Evolutionary conservation across 2,888 invertebrate species (phyloP), one percentile per base, ranked within the genome.

Genomic region (Priocnemis perturbator): DNA sequence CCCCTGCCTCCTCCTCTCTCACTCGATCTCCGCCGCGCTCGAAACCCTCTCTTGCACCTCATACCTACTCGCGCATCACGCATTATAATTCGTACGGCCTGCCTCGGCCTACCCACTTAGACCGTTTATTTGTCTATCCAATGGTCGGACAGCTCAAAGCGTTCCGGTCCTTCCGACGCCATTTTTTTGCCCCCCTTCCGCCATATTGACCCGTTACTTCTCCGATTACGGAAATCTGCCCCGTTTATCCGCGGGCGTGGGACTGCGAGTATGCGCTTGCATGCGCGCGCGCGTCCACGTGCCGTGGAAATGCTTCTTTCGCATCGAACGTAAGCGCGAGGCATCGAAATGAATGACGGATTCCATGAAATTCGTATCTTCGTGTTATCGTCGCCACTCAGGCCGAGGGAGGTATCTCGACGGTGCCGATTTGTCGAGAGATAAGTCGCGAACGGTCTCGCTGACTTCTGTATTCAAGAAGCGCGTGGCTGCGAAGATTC

Each of bases 61-160:
- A 44, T 37, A 55, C 67, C 56, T 52, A 57, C 44, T 59, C 69
- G 60, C 62, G 60, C 60, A 69, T 67, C 63, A 61, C 60, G 68
- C 37, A 26, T 71, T 72, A 72, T 75, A 69, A 72, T 76, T 76
- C 77, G 72, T 63, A 64, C 60, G 66, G 74, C 23, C 50, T 48
- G 50, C 48, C 50, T 50, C 48, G 73, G 77, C 78, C 79, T 73
- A 78, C 75, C 78, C 78, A 79, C 81, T 81, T 78, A 73, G 68
- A 67, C 73, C 84, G 82, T 86, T 86, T 81, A 85, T 86, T 86
- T 84, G 85, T 85, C 83, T 76, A 79, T 85, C 86, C 86, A 85
- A 85, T 85, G 75, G 84, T 81, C 79, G 82, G 85, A 86, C 86
- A 83, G 85, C 83, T 85, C 85, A 86, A 87, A 87, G 86, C 83